phyloP scores from a whole-genome alignment of 2,888 invertebrate genomes.

The Acheta domesticus region DNA sequence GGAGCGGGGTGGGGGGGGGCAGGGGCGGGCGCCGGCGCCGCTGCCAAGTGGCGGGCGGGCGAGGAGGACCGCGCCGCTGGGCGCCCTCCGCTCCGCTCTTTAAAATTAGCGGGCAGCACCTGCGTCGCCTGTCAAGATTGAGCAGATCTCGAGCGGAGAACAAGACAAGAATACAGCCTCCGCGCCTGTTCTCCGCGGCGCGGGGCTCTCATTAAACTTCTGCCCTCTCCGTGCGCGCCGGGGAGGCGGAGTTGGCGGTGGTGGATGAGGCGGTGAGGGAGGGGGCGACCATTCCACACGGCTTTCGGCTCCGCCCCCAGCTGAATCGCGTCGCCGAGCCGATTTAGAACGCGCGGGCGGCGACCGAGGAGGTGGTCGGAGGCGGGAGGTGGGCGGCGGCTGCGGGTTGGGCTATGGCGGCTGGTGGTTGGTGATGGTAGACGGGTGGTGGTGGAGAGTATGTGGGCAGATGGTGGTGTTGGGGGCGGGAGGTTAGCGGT shows the following conservation, averaged over 20 bases:
- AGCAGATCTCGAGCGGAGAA: constrained; percentile 1
- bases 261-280: not conserved
- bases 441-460: too few relatives aligned
- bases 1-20: too few relatives aligned
- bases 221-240: not conserved
- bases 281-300: not conserved
- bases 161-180: constrained; percentile 7
- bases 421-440: too few relatives aligned
- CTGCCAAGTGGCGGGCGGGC: not conserved
- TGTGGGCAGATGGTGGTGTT: too few relatives aligned
- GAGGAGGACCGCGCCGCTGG: not conserved
- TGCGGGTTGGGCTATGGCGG: too few relatives aligned
- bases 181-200: not conserved
- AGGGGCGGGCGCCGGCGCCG: too few relatives aligned
- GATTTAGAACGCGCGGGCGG: too few relatives aligned
- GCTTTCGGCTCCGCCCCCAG: too few relatives aligned
- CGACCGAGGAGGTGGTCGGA: too few relatives aligned
- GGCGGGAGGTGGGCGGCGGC: too few relatives aligned
- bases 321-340: too few relatives aligned
- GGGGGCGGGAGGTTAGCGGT: too few relatives aligned
- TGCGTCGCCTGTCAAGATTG: constrained; percentile 7
- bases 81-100: not conserved
- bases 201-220: not conserved
- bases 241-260: not conserved
- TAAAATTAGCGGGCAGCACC: constrained; percentile 3